These are phyloP conservation scores for Drosophila quadrilineata DNA, from an alignment of 1,140 invertebrate species.

Conservation along the genomic window DNA sequence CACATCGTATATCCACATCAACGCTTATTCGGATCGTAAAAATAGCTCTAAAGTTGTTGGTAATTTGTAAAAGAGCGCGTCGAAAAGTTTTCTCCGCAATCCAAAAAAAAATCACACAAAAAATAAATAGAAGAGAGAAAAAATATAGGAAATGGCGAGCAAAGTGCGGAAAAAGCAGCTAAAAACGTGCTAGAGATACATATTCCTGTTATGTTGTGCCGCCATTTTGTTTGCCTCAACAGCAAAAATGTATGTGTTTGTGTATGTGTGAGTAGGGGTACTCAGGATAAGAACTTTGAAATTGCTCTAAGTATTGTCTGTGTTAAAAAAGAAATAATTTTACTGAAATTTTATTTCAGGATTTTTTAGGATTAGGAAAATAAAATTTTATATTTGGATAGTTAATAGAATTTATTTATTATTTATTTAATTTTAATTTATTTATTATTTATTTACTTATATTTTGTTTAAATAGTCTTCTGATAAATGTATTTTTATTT, in stretches of 20 bases:
- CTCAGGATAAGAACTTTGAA: neutral
- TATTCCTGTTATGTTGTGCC: slow-evolving; percentile 74
- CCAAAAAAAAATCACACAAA: slow-evolving; percentile 23
- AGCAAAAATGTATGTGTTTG: slow-evolving; percentile 10
- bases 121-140: too few relatives aligned
- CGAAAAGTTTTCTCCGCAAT: slow-evolving; percentile 74
- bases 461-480: too few relatives aligned
- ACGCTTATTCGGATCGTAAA: slow-evolving; percentile 65
- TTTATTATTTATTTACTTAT: too few relatives aligned
- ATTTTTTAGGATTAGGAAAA: too few relatives aligned
- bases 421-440: too few relatives aligned
- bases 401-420: too few relatives aligned
- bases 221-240: slow-evolving; percentile 67
- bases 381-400: too few relatives aligned
- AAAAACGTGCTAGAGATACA: slow-evolving; percentile 45
- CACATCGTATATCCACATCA: slow-evolving; percentile 28
- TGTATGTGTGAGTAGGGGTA: slow-evolving; percentile 9
- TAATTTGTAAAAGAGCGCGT: slow-evolving; percentile 81
- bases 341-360: too few relatives aligned
- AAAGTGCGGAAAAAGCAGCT: neutral
- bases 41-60: slow-evolving; percentile 77
- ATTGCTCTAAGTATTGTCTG: too few relatives aligned
- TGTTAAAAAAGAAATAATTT: too few relatives aligned
- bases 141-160: too few relatives aligned
- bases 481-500: too few relatives aligned